Evolutionary conservation across 2,113 vertebrate genomes (phyloP).

Genomic region (Paramormyrops kingsleyae): DNA sequence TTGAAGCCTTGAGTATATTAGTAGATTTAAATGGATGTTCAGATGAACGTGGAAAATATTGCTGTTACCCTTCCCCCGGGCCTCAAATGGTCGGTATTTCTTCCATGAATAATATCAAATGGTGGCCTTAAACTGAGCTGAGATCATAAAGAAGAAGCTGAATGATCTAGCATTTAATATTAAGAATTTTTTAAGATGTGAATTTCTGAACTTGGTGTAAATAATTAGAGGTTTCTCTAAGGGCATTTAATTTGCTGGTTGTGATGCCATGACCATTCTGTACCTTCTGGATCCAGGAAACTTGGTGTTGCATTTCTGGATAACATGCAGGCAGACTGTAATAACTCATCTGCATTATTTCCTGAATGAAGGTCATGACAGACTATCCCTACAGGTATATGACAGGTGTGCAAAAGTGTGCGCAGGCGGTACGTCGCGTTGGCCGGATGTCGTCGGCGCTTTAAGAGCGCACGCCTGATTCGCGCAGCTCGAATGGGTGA

Average conservation of each 20-base stretch:
- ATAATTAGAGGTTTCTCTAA: background rate
- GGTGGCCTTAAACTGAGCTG: background rate
- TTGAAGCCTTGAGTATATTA: background rate
- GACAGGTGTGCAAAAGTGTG: background rate
- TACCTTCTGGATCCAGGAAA: background rate
- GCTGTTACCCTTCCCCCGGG: background rate
- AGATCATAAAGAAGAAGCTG: background rate
- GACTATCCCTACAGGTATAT: background rate
- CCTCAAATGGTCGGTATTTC: background rate
- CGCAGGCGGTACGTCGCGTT: background rate
- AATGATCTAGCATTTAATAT: background rate
- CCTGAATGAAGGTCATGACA: background rate
- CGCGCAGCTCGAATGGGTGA: background rate
- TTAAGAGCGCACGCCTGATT: background rate
- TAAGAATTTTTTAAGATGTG: background rate
- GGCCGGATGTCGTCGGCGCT: background rate
- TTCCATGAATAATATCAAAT: background rate
- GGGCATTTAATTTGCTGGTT: background rate
- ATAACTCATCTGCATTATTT: background rate
- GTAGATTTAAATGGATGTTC: background rate
- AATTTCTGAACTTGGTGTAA: background rate
- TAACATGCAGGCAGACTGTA: background rate
- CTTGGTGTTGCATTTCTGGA: background rate
- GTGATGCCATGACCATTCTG: background rate
- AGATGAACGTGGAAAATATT: background rate